phyloP scores from a whole-genome alignment of 2,797 vertebrate genomes.

The Rachycentron canadum region DNA sequence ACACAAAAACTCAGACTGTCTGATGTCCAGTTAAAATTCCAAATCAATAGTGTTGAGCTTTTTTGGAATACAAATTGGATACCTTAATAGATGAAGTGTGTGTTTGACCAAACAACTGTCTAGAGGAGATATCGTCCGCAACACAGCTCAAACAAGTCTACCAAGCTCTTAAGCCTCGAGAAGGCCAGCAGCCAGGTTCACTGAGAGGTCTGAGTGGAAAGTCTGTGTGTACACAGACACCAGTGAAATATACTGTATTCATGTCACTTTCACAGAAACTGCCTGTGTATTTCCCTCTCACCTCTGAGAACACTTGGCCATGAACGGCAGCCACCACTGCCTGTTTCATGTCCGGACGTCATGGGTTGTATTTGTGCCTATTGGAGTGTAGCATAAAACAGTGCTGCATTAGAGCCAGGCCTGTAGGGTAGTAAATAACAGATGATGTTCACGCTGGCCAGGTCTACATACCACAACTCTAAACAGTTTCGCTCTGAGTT shows the following conservation, averaged over 20 bases:
- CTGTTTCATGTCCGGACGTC: constrained; percentile 80
- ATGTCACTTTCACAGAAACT: constrained; percentile 72
- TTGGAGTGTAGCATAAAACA: constrained; percentile 72
- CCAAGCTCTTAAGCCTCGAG: constrained; percentile 60
- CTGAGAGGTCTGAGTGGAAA: constrained; percentile 80
- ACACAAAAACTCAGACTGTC: constrained; percentile 37
- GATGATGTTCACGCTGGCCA: constrained; percentile 76
- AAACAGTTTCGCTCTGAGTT: constrained; percentile 83
- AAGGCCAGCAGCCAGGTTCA: constrained; percentile 75
- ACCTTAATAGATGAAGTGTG: constrained; percentile 50
- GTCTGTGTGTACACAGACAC: constrained; percentile 72
- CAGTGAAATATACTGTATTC: constrained; percentile 70
- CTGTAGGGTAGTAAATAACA: constrained; percentile 81
- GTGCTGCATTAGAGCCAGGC: constrained; percentile 66
- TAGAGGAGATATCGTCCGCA: constrained; percentile 53
- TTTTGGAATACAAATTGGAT: constrained; percentile 71
- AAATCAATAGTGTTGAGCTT: constrained; percentile 48
- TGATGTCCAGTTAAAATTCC: constrained; percentile 67
- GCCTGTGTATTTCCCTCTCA: constrained; percentile 63
- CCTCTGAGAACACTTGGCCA: constrained; percentile 66
- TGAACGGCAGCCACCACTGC: constrained; percentile 58
- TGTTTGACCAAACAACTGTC: constrained; percentile 66
- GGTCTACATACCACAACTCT: constrained; percentile 81
- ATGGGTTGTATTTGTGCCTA: constrained; percentile 54
- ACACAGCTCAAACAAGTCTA: constrained; percentile 55